Conservation (phyloP, 2,113 vertebrate species). For the Meles meles region DNA sequence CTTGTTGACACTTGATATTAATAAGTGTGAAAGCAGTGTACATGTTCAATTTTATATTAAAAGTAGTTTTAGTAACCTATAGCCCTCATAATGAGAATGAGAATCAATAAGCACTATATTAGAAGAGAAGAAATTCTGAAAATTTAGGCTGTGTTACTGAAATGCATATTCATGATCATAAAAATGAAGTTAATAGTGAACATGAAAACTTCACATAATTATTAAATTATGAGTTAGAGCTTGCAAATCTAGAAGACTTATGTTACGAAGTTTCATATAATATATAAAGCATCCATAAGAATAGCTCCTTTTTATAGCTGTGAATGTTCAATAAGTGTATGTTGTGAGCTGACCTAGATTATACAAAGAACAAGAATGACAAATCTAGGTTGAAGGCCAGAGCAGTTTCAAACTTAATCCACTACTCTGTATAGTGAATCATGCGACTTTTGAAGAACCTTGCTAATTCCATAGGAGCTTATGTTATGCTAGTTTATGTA, state of each 20-base stretch:
- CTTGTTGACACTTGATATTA: not conserved
- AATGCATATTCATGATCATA: not conserved
- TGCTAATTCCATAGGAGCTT: not conserved
- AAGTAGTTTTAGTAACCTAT: not conserved
- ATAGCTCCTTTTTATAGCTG: not conserved
- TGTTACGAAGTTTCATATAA: not conserved
- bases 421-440: not conserved
- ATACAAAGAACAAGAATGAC: not conserved
- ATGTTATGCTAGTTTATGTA: not conserved
- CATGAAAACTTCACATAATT: not conserved
- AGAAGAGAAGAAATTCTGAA: not conserved
- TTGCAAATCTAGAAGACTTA: not conserved
- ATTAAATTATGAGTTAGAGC: not conserved
- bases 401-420: not conserved
- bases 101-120: not conserved
- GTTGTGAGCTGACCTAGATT: not conserved
- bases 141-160: not conserved
- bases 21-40: not conserved
- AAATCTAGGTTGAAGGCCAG: conserved; percentile 9
- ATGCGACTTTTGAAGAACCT: not conserved
- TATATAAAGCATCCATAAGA: not conserved
- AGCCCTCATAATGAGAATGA: not conserved
- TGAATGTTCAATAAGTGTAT: not conserved
- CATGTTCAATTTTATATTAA: not conserved
- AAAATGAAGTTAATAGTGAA: not conserved